Evolutionary conservation across 2,888 invertebrate genomes (phyloP).

Genomic region (Agrotis ipsilon): DNA sequence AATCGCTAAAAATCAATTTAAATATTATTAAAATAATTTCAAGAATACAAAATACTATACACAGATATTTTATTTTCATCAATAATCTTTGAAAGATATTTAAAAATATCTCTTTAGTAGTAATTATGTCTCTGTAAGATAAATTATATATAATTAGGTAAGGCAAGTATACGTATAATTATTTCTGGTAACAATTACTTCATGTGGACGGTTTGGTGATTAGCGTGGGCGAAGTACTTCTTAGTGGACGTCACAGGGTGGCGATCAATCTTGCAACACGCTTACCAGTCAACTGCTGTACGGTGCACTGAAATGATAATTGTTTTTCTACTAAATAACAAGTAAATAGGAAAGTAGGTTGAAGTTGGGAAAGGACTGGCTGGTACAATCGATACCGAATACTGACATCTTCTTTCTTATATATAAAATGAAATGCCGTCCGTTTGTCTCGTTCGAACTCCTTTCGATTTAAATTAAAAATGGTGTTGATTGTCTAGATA

Average conservation of each 20-base stretch:
- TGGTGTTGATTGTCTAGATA: too few relatives aligned
- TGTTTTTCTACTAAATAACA: constrained; percentile 47
- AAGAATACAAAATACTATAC: too few relatives aligned
- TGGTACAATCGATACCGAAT: neutral
- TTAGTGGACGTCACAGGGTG: constrained; percentile 20
- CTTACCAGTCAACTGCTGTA: constrained; percentile 35
- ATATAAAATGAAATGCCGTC: too few relatives aligned
- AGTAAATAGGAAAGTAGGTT: constrained; percentile 12
- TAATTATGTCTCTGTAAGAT: neutral
- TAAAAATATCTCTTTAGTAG: neutral
- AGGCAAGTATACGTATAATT: constrained; percentile 8
- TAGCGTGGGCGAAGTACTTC: constrained; percentile 32
- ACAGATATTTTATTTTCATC: too few relatives aligned
- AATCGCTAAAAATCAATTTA: too few relatives aligned
- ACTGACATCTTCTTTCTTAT: neutral
- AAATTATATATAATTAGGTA: constrained; percentile 8
- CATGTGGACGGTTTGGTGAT: constrained; percentile 39
- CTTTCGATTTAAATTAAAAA: too few relatives aligned
- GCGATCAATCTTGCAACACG: constrained; percentile 62
- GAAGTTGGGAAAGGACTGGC: neutral
- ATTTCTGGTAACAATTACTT: constrained; percentile 32
- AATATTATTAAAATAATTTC: too few relatives aligned
- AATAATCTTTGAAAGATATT: too few relatives aligned
- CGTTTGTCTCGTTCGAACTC: too few relatives aligned
- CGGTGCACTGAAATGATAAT: constrained; percentile 55